Conservation (phyloP, 2,888 invertebrate genomes). For the Cyaniris semiargus region DNA sequence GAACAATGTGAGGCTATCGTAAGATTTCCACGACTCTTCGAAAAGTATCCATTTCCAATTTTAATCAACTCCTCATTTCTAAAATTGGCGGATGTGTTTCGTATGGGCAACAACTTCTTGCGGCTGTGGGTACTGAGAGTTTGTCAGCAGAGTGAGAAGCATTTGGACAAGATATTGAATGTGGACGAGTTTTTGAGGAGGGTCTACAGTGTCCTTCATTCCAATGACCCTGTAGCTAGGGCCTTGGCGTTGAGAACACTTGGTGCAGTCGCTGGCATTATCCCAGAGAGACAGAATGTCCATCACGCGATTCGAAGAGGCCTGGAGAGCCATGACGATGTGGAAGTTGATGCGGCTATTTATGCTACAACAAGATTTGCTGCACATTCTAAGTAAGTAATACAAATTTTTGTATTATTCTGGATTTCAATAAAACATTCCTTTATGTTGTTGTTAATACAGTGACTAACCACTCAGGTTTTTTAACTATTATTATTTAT, state of each 20-base stretch:
- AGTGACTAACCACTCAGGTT: too few relatives aligned
- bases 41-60: slow-evolving; percentile 98
- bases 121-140: slow-evolving; percentile 95
- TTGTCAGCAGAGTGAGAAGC: slow-evolving; percentile 97
- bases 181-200: slow-evolving; percentile 93
- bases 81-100: slow-evolving; percentile 96
- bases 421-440: background rate
- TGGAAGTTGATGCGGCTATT: slow-evolving; percentile 97
- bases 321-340: slow-evolving; percentile 95
- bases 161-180: slow-evolving; percentile 96
- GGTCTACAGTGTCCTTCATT: slow-evolving; percentile 96
- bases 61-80: slow-evolving; percentile 97
- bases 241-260: slow-evolving; percentile 93
- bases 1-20: slow-evolving; percentile 99
- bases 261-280: slow-evolving; percentile 95
- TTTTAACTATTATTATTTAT: background rate
- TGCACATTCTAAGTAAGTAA: slow-evolving; percentile 90
- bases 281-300: slow-evolving; percentile 95
- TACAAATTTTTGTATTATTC: too few relatives aligned
- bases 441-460: background rate
- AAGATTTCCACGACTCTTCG: slow-evolving; percentile 95
- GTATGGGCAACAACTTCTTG: slow-evolving; percentile 93
- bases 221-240: slow-evolving; percentile 97
- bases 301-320: slow-evolving; percentile 96
- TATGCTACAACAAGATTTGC: slow-evolving; percentile 97